These are phyloP conservation scores for Carpatolechia fugitivella DNA, from an alignment of 2,888 invertebrate genomes.

Conservation along the genomic window DNA sequence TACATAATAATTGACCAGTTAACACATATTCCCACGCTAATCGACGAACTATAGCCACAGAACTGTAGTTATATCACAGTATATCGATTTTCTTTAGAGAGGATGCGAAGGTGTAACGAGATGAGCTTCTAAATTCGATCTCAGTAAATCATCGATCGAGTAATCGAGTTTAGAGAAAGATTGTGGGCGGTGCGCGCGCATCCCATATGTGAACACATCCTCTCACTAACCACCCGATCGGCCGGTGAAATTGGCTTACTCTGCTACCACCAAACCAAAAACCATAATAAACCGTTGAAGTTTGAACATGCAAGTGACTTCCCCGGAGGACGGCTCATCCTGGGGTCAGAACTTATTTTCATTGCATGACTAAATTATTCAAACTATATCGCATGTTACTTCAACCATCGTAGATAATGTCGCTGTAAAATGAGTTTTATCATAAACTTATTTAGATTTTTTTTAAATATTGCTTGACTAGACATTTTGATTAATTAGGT, in stretches of 20 bases:
- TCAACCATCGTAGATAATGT: conserved; percentile 1
- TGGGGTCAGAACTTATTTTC: conserved; percentile 52
- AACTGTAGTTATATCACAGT: conserved; percentile 23
- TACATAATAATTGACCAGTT: conserved; percentile 16
- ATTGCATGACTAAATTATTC: conserved; percentile 46
- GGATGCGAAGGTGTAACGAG: conserved; percentile 62
- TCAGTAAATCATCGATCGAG: conserved; percentile 74
- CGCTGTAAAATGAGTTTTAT: not conserved
- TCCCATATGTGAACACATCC: conserved; percentile 69
- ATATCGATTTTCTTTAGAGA: conserved; percentile 41
- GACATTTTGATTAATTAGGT: conserved; percentile 44
- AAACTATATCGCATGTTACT: conserved; percentile 22
- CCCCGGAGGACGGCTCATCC: conserved; percentile 69
- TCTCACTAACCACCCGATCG: conserved; percentile 58
- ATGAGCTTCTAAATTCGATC: conserved; percentile 70
- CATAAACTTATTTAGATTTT: conserved; percentile 1
- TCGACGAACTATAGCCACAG: conserved; percentile 10
- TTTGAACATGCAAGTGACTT: conserved; percentile 30
- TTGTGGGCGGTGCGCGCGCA: conserved; percentile 68
- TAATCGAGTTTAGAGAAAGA: conserved; percentile 75
- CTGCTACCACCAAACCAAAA: conserved; percentile 25
- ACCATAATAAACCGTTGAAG: conserved; percentile 13
- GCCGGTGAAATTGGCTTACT: conserved; percentile 46
- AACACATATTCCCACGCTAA: conserved; percentile 41
- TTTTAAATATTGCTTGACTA: conserved; percentile 38